Base-by-base conservation (phyloP, 2,113 vertebrate genomes). In the Notiomystis cincta region DNA sequence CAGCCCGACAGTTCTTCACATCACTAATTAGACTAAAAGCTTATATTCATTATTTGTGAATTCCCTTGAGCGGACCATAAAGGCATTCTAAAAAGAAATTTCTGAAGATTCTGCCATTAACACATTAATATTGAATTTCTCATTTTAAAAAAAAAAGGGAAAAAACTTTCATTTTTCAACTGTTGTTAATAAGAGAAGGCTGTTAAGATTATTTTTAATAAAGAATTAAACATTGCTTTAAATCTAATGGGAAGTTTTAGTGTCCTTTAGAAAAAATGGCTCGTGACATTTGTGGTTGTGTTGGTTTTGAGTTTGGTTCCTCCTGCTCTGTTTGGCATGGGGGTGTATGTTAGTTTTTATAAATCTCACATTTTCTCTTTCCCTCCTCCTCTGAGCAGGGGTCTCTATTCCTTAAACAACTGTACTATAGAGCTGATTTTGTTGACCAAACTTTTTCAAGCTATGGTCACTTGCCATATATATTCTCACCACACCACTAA, bases 11-110 rank as follows among this genome's bases (percentile, higher is more conserved):
- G 23, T 56, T 82, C 69, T 87, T 93, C 86, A 83, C 15, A 31
- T 80, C 51, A 37, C 30, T 93, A 92, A 93, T 94, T 87, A 94
- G 31, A 82, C 78, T 95, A 95, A 87, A 96, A 86, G 67, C 65
- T 87, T 83, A 78, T 53, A 93, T 79, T 86, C 40, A 69, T 79
- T 90, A 85, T 87, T 85, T 91, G 66, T 81, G 64, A 87, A 67
- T 77, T 62, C 77, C 77, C 47, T 11, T 7, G 54, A 65, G 56
- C 62, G 42, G 47, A 13, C 66, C 76, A 78, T 44, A 78, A 83
- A 96, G 87, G 50, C 40, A 67, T 84, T 87, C 93, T 69, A 3
- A 70, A 95, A 70, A 82, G 44, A 95, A 89, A 96, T 60, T 57
- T 72, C 54, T 84, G 37, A 79, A 86, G 69, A 84, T 79, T 92